Percentiles rank a stretch among this genome's conserved stretches.
Conservation (phyloP, 2,888 invertebrate genomes). For the Perithous albicinctus region DNA sequence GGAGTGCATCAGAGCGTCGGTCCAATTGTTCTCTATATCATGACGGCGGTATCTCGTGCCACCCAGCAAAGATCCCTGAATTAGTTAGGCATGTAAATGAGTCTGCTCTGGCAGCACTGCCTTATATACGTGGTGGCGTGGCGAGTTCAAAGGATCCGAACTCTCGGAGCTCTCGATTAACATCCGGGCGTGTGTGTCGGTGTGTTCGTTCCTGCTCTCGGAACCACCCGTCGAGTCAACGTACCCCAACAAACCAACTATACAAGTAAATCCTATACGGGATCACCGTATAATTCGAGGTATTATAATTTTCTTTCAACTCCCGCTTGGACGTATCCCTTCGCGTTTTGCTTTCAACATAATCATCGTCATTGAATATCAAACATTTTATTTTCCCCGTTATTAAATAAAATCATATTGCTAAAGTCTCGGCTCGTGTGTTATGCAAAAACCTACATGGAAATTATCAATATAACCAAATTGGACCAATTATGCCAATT, state of each 20-base stretch:
- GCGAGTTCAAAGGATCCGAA: conserved; percentile 67
- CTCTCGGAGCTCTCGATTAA: conserved; percentile 64
- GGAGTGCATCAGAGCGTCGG: conserved; percentile 21
- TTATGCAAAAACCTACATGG: conserved; percentile 32
- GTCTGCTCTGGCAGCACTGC: conserved; percentile 13
- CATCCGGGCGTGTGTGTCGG: conserved; percentile 58
- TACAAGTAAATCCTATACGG: conserved; percentile 4
- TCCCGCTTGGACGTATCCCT: neutral
- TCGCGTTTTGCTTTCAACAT: conserved; percentile 8
- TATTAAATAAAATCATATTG: conserved; percentile 54
- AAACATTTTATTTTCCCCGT: conserved; percentile 7
- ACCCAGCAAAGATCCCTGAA: conserved; percentile 53
- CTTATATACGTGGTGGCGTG: conserved; percentile 43
- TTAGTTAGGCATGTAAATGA: conserved; percentile 65
- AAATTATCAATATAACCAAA: conserved; percentile 48
- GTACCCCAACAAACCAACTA: conserved; percentile 14
- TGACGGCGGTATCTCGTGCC: conserved; percentile 51
- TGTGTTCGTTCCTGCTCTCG: conserved; percentile 47
- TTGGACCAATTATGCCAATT: conserved; percentile 34
- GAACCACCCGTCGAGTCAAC: conserved; percentile 61
- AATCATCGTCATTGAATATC: conserved; percentile 37
- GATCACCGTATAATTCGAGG: conserved; percentile 38
- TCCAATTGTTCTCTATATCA: conserved; percentile 62
- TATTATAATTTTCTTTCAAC: conserved; percentile 41
- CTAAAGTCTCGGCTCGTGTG: conserved; percentile 11